Conservation (phyloP, 2,797 vertebrate species). For the Thalassophryne amazonica region DNA sequence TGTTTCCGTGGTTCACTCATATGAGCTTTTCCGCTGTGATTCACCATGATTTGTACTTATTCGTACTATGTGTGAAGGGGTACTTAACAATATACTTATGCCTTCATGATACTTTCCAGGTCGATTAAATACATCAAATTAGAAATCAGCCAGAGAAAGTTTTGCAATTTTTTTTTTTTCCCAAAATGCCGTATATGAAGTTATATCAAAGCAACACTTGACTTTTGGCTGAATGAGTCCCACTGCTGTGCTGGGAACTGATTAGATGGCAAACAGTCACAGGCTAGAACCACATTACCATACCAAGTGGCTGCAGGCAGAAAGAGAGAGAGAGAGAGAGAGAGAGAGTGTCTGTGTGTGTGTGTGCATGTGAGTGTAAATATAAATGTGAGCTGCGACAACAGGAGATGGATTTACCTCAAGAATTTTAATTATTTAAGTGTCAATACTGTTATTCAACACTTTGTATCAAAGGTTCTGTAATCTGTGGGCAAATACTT, state of each 20-base stretch:
- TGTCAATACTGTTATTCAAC: too few relatives aligned
- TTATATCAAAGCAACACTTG: slow-evolving; percentile 38
- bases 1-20: too few relatives aligned
- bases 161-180: slow-evolving; percentile 54
- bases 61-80: too few relatives aligned
- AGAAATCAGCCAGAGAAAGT: slow-evolving; percentile 47
- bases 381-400: neutral
- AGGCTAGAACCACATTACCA: slow-evolving; percentile 33
- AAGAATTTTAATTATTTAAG: too few relatives aligned
- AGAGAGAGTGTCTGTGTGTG: neutral
- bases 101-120: too few relatives aligned
- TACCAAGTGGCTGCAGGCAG: slow-evolving; percentile 26
- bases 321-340: neutral
- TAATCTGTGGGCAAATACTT: too few relatives aligned
- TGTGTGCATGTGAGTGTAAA: neutral
- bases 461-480: too few relatives aligned
- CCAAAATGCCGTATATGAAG: slow-evolving; percentile 23
- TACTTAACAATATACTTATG: too few relatives aligned
- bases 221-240: slow-evolving; percentile 32
- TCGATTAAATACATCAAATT: slow-evolving; percentile 30
- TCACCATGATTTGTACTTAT: too few relatives aligned
- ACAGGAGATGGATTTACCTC: too few relatives aligned
- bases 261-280: slow-evolving; percentile 52
- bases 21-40: too few relatives aligned
- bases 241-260: slow-evolving; percentile 41